phyloP scores from a whole-genome alignment of 2,888 invertebrate species.

The Agrotis segetum region DNA sequence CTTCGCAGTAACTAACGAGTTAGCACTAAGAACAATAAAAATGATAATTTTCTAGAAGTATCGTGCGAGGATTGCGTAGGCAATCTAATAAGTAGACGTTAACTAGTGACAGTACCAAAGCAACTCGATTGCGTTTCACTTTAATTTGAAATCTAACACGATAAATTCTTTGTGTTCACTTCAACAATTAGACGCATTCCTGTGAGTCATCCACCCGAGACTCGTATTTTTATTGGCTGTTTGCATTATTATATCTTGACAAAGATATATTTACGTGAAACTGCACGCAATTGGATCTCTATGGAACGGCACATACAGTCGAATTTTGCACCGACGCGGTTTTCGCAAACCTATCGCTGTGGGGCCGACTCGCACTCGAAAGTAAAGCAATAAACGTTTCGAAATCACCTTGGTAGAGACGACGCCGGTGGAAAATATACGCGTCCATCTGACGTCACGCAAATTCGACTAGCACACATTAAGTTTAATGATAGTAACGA shows the following conservation, averaged over 20 bases:
- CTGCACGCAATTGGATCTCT: constrained; percentile 73
- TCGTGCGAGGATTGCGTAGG: constrained; percentile 58
- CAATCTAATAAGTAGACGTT: constrained; percentile 52
- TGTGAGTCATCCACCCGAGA: constrained; percentile 87
- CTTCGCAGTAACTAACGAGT: background rate
- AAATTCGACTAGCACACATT: constrained; percentile 70
- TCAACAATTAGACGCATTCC: constrained; percentile 87
- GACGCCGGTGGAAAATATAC: constrained; percentile 73
- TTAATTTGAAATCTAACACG: constrained; percentile 85
- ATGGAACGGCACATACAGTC: constrained; percentile 71
- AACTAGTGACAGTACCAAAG: constrained; percentile 60
- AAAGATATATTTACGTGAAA: constrained; percentile 76
- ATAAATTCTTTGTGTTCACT: constrained; percentile 81
- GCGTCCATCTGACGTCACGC: constrained; percentile 73
- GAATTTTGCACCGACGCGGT: constrained; percentile 64
- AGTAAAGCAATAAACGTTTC: constrained; percentile 76
- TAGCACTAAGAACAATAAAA: constrained; percentile 32
- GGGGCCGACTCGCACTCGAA: constrained; percentile 73
- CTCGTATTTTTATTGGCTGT: constrained; percentile 86
- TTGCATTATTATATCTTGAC: constrained; percentile 82
- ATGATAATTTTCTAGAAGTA: constrained; percentile 57
- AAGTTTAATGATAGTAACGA: constrained; percentile 65
- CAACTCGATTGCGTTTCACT: constrained; percentile 77
- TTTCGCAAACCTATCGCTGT: constrained; percentile 66
- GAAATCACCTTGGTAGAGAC: constrained; percentile 79